A percentile compares a stretch with the other conserved stretches of the same genome.
Conservation (phyloP, 1,140 invertebrate genomes). For the Lordiphosa stackelbergi region DNA sequence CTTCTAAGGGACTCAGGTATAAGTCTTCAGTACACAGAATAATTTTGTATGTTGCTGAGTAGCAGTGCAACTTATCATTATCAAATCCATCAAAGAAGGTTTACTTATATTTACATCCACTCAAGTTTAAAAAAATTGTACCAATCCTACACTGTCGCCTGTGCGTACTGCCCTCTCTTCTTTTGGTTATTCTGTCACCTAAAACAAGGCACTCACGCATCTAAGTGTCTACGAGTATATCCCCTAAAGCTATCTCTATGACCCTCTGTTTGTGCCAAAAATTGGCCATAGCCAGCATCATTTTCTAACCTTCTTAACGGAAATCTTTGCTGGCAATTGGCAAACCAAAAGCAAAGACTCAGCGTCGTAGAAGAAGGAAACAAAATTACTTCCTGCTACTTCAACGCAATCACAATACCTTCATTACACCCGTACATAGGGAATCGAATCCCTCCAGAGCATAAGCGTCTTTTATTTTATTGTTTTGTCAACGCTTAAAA, state of each 20-base stretch:
- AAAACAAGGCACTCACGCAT: conserved; percentile 25
- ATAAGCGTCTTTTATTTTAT: conserved; percentile 70
- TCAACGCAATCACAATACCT: conserved; percentile 58
- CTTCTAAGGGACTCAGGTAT: too few species aligned
- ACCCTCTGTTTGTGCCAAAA: conserved; percentile 28
- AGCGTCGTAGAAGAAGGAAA: conserved; percentile 11
- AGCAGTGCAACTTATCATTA: too few species aligned
- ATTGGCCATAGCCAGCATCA: conserved; percentile 38
- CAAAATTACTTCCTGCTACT: conserved; percentile 30
- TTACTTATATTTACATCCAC: too few species aligned
- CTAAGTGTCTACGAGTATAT: conserved; percentile 12
- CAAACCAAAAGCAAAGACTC: conserved; percentile 27
- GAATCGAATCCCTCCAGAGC: conserved; percentile 40
- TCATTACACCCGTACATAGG: conserved; percentile 43
- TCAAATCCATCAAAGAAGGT: too few species aligned
- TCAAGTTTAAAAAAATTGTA: not conserved
- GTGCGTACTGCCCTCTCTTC: conserved; percentile 18
- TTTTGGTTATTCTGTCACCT: conserved; percentile 21
- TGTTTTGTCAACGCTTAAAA: conserved; percentile 74
- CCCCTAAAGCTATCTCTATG: conserved; percentile 35
- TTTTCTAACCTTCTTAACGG: conserved; percentile 36
- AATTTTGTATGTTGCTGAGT: too few species aligned
- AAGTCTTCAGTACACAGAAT: too few species aligned
- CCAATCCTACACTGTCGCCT: conserved; percentile 47
- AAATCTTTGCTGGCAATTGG: conserved; percentile 60